Conservation (phyloP, 2,797 vertebrate species). For the Sebastes nivosus region DNA sequence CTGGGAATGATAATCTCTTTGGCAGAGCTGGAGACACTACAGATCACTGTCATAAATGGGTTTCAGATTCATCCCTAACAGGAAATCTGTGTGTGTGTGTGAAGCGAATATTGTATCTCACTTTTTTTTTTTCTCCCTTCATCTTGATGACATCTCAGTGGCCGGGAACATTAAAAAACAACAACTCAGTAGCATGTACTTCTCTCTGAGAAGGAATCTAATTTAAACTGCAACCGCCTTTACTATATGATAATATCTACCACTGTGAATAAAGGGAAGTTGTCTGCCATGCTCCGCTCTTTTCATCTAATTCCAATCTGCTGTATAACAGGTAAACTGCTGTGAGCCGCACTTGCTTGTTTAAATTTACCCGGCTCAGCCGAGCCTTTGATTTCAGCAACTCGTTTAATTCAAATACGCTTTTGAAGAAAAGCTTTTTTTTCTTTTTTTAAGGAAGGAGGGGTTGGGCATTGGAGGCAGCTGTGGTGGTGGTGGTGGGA, state of each 20-base stretch:
- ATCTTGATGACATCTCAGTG: constrained; percentile 68
- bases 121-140: constrained; percentile 37
- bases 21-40: constrained; percentile 60
- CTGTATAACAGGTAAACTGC: constrained; percentile 94
- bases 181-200: constrained; percentile 42
- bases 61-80: constrained; percentile 64
- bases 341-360: constrained; percentile 92
- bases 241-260: constrained; percentile 78
- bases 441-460: constrained; percentile 21
- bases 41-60: constrained; percentile 67
- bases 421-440: constrained; percentile 87
- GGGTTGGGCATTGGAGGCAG: constrained; percentile 40
- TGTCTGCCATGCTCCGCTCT: constrained; percentile 81
- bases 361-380: constrained; percentile 91
- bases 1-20: constrained; percentile 71
- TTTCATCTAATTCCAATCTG: constrained; percentile 86
- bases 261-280: constrained; percentile 65
- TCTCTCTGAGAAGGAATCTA: constrained; percentile 58
- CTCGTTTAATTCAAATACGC: constrained; percentile 96
- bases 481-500: constrained; percentile 52
- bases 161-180: constrained; percentile 42
- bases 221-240: constrained; percentile 70
- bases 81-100: constrained; percentile 57
- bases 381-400: constrained; percentile 94
- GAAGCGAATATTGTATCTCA: constrained; percentile 42